Base-by-base conservation (phyloP, 2,113 vertebrate species). In the Martes martes region DNA sequence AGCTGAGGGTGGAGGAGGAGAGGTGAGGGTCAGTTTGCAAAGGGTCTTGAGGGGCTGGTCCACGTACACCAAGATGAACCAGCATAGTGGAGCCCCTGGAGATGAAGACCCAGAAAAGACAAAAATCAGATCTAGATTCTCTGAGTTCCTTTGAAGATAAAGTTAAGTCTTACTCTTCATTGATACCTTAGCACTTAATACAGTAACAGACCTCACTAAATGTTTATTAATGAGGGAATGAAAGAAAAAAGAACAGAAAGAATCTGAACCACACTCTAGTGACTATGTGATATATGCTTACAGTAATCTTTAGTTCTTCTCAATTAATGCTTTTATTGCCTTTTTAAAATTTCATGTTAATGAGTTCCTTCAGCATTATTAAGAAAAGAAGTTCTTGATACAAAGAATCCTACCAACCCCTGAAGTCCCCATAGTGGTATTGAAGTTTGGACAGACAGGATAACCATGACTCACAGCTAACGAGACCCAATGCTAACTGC, bases 171-270 rank as follows among this genome's bases (percentile, higher is more conserved):
- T 91, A 71, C 15, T 92, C 47, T 52, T 89, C 31, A 89, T 18
- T 47, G 82, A 71, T 65, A 69, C 47, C 24, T 95, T 69, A 61
- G 67, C 71, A 42, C 33, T 87, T 83, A 55, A 28, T 73, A 86
- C 36, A 57, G 71, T 50, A 88, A 52, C 45, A 84, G 82, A 33
- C 1, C 31, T 91, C 63, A 71, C 81, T 89, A 95, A 96, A 80
- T 97, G 80, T 96, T 96, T 96, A 61, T 82, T 85, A 89, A 92
- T 69, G 73, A 81, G 13, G 74, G 28, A 87, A 96, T 7, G 19
- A 50, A 89, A 94, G 57, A 73, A 79, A 15, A 57, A 23, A 61
- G 85, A 7, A 31, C 61, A 63, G 84, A 80, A 82, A 71, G 2
- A 67, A 80, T 45, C 55, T 80, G 47, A 91, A 65, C 9, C 28